Evolutionary conservation across 64 coral and sea anemone species (phyloP).

Genomic region (Pachyseris speciosa): DNA sequence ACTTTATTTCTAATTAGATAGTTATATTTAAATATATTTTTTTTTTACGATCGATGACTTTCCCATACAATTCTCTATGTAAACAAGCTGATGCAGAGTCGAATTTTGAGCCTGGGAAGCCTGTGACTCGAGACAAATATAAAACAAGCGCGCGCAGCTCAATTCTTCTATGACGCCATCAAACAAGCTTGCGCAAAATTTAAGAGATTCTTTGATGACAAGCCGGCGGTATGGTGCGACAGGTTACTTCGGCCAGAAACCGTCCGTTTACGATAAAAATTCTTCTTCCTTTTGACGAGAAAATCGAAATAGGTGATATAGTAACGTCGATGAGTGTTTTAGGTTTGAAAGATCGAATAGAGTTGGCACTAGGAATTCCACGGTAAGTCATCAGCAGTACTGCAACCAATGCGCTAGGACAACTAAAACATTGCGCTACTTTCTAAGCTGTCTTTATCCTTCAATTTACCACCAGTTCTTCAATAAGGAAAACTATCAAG

Average conservation of each 20-base stretch:
- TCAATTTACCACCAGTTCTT: too few species aligned
- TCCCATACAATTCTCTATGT: too few species aligned
- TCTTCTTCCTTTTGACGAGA: slow-evolving; percentile 38
- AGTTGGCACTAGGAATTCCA: slow-evolving; percentile 36
- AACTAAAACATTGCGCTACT: too few species aligned
- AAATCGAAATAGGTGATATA: slow-evolving; percentile 24
- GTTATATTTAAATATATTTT: too few species aligned
- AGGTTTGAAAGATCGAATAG: slow-evolving; percentile 43
- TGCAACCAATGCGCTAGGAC: too few species aligned
- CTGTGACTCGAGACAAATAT: too few species aligned
- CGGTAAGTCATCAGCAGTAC: slow-evolving; percentile 24
- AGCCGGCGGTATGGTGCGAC: background rate
- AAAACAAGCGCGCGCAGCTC: background rate
- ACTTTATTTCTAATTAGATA: too few species aligned
- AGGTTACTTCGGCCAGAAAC: background rate
- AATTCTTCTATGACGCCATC: background rate
- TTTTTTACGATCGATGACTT: too few species aligned
- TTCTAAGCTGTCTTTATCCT: too few species aligned
- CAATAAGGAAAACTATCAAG: too few species aligned
- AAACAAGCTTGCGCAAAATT: background rate
- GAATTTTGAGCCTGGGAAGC: too few species aligned
- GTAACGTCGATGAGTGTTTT: slow-evolving; percentile 8
- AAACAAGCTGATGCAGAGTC: too few species aligned
- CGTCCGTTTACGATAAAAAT: slow-evolving; percentile 21
- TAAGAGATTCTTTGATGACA: background rate